These are phyloP conservation scores for Vollenhovia emeryi DNA, from an alignment of 1,140 invertebrate genomes.

Conservation along the genomic window DNA sequence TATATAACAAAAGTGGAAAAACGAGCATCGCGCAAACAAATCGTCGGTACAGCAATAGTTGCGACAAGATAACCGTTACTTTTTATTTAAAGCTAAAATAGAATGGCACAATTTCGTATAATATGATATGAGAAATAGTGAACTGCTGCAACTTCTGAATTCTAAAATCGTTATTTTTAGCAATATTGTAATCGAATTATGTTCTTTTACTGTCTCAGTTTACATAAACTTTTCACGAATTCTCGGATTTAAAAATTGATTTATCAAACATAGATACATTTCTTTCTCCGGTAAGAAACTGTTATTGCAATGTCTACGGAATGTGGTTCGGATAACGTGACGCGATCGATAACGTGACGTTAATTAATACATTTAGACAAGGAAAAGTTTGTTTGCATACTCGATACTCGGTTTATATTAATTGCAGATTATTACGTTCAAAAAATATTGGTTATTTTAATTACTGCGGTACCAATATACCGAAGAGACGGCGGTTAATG, in stretches of 20 bases:
- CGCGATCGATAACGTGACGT: constrained; percentile 3
- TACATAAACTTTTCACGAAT: not conserved
- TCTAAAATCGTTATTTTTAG: not conserved
- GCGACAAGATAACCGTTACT: no score
- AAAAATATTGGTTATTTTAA: constrained; percentile 26
- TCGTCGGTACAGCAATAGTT: no score
- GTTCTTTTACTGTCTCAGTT: not conserved
- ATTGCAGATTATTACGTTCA: constrained; percentile 17
- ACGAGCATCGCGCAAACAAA: no score
- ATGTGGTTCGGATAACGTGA: not conserved
- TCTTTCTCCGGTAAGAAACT: not conserved
- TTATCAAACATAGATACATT: not conserved
- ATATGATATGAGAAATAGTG: no score
- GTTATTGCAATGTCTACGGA: not conserved
- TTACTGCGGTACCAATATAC: not conserved
- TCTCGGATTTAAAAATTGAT: not conserved
- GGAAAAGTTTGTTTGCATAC: constrained; percentile 7
- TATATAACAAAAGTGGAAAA: no score
- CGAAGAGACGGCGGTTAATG: constrained; percentile 39
- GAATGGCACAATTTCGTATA: no score
- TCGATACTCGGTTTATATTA: not conserved
- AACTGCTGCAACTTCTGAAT: no score
- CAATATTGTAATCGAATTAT: not conserved
- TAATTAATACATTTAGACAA: constrained; percentile 21
- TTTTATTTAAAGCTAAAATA: no score